Evolutionary conservation across 2,888 invertebrate genomes (phyloP), one percentile per base, ranked within the genome.

Genomic region (Epistrophe eligans): DNA sequence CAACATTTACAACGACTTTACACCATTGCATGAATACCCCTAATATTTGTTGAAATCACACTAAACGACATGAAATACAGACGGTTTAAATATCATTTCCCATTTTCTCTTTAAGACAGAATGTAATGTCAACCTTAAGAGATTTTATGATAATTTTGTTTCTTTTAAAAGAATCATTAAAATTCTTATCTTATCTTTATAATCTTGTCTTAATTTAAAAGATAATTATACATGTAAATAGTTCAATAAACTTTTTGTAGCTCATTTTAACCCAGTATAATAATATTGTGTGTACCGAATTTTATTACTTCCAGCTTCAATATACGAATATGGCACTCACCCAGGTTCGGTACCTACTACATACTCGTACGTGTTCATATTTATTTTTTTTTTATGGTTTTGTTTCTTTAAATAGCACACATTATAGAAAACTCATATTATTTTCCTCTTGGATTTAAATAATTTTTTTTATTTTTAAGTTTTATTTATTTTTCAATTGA

Each of bases 401-500:
- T 35, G 58, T 58, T 58, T 38, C 58, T 58, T 17, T 38, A 58
- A 58, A 58, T 58, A 58, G 58, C 35, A 58, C 58, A 58, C 17
- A 58, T 38, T 35, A 58, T 17, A 17, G 57, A 35, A 58, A 58
- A 58, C 2, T 32, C 32, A 32, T 58, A 35, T 35, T 58, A 35
- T 35, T 58, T 58, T 58, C 57, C 19, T 15, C 40, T 60, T 24
- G 43, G 43, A 62, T 62, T 62, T 62, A 24, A 62, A 40, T 58
- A 58, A 58, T 58, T 50, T 58, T 35, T n/a, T n/a, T 60, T 28
- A 5, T 19, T 40, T 10, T 0, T 40, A 15, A n/a, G 15, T 62
- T 40, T 62, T 62, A 62, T 62, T 62, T 43, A 40, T 24, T 43
- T 62, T 62, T 43, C 62, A 13, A 62, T 62, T 62, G 62, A 43